Percentiles rank a stretch among this genome's conserved stretches.
Conservation (phyloP, 2,888 invertebrate species). For the Drosophila subsilvestris region DNA sequence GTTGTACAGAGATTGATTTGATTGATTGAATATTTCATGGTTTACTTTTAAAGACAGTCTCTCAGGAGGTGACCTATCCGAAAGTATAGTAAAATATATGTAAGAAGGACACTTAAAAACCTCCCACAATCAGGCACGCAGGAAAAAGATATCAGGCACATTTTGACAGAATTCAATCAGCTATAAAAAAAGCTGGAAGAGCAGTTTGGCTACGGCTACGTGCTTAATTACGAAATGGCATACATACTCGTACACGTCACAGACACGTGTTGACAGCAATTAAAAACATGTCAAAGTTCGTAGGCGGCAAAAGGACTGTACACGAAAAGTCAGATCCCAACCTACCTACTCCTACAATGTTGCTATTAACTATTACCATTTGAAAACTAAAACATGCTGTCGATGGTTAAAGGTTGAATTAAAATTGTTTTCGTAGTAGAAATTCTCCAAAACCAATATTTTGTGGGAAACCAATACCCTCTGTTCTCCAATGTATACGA, state of each 20-base stretch:
- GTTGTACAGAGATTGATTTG: neutral
- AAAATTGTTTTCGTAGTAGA: too few relatives aligned
- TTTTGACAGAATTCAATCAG: conserved; percentile 78
- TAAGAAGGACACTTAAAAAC: neutral
- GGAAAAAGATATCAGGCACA: conserved; percentile 10
- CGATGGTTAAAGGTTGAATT: neutral
- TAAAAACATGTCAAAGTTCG: conserved; percentile 58
- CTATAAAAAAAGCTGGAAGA: conserved; percentile 34
- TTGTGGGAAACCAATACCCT: neutral
- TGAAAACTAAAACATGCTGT: neutral
- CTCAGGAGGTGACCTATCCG: too few relatives aligned
- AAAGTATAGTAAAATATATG: neutral
- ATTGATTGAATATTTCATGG: neutral
- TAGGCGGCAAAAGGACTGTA: conserved; percentile 10
- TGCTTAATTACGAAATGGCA: conserved; percentile 66
- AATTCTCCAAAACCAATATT: neutral
- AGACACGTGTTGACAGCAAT: conserved; percentile 68
- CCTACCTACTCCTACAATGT: conserved; percentile 55
- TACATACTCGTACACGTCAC: conserved; percentile 27
- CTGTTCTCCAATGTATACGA: conserved; percentile 13
- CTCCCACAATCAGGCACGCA: neutral
- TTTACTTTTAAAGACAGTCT: neutral
- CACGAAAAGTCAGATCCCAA: conserved; percentile 7
- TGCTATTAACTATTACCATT: conserved; percentile 25
- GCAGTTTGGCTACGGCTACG: conserved; percentile 51